A percentile compares a stretch with the other conserved stretches of the same genome.
These are phyloP conservation scores for Lacerta agilis DNA, from an alignment of 2,797 vertebrate species.

Conservation along the genomic window DNA sequence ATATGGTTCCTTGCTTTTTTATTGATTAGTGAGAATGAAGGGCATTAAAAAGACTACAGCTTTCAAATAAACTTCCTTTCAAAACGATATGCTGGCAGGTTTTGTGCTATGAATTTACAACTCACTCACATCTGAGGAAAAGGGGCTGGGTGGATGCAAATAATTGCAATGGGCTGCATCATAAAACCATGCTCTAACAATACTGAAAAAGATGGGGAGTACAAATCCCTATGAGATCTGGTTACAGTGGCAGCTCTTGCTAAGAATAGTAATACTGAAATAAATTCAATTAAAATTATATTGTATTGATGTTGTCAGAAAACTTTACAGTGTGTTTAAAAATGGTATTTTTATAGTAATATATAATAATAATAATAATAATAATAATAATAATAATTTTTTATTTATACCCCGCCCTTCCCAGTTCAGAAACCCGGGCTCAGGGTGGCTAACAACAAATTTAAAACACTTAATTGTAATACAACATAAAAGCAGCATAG, in stretches of 20 bases:
- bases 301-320: not conserved
- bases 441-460: too few relatives aligned
- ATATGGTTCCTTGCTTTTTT: constrained; percentile 41
- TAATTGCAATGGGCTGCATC: not conserved
- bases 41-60: constrained; percentile 40
- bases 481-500: too few relatives aligned
- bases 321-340: not conserved
- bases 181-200: not conserved
- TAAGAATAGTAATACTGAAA: not conserved
- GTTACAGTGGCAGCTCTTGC: not conserved
- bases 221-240: not conserved
- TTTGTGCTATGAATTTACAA: constrained; percentile 41
- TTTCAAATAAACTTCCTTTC: constrained; percentile 27
- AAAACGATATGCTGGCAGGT: constrained; percentile 32
- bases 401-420: too few relatives aligned
- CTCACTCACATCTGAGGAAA: constrained; percentile 8
- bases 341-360: not conserved
- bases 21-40: constrained; percentile 61
- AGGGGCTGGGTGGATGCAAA: not conserved
- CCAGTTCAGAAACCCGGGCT: too few relatives aligned
- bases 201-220: not conserved
- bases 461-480: too few relatives aligned
- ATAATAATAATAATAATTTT: too few relatives aligned
- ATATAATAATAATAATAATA: not conserved
- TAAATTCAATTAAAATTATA: not conserved